Base-by-base conservation (phyloP, 2,888 invertebrate genomes). In the Apamea anceps region DNA sequence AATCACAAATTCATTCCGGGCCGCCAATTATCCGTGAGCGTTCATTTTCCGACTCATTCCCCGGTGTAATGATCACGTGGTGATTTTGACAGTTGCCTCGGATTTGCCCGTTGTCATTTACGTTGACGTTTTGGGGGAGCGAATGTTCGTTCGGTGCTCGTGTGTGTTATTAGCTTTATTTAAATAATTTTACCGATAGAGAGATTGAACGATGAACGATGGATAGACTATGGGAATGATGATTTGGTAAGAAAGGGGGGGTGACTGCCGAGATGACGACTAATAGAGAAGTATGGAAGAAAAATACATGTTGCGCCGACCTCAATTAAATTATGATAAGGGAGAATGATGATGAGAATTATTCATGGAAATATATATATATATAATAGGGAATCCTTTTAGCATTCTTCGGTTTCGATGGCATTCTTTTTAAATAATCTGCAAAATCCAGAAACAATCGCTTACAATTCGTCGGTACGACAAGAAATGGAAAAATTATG, bases 21-120 rank as follows among this genome's bases (percentile, higher is more conserved):
- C 90, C 91, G 95, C 95, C 96, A 96, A 97, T 97, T 96, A 96
- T 94, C 94, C 94, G 94, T 91, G 94, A 93, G 95, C 95, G 93
- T 93, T 95, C 96, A 96, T 96, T 96, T 96, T 95, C 96, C 94
- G 93, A 95, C 94, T 95, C 96, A 95, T 96, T 96, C 96, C 96
- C 96, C 91, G 95, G 94, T 96, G 96, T 96, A 96, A 96, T 94
- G 95, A 96, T 96, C 96, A 95, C 95, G 95, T 95, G 96, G 95
- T 96, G 96, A 96, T 96, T 96, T 95, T 96, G 96, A 96, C 96
- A 96, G 96, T 95, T 95, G 89, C 92, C 90, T 90, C 87, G 88
- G 89, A 91, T 91, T 91, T 89, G 87, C 86, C 82, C 75, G 87
- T 79, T 85, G 85, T 80, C 85, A 85, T 79, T 92, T 89, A 91